Conservation (phyloP, 2,888 invertebrate genomes). For the Kryphioiulus occultus region DNA sequence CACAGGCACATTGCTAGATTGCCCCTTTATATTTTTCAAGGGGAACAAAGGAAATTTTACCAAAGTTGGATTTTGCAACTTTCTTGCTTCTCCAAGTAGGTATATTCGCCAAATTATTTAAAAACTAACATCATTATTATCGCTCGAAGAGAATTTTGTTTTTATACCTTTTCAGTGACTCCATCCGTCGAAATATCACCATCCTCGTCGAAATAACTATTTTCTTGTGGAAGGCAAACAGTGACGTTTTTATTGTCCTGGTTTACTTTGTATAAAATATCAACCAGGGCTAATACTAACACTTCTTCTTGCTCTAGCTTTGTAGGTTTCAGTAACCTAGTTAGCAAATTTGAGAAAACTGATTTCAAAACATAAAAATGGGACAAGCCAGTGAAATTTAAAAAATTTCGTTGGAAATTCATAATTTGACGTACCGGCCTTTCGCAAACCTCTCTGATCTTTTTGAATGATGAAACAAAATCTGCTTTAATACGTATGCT, state of each 20-base stretch:
- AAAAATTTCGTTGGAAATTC: no score
- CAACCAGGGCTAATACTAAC: conserved; percentile 28
- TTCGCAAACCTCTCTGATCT: background rate
- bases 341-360: background rate
- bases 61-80: no score
- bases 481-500: conserved; percentile 48
- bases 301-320: conserved; percentile 35
- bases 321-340: background rate
- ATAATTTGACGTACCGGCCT: background rate
- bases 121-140: background rate
- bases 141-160: background rate
- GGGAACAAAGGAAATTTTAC: background rate
- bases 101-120: no score
- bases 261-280: conserved; percentile 35
- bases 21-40: background rate
- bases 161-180: conserved; percentile 49
- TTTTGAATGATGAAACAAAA: background rate
- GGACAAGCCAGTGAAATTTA: no score
- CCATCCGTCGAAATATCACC: conserved; percentile 46
- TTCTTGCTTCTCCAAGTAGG: no score
- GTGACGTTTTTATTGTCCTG: conserved; percentile 33
- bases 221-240: conserved; percentile 51
- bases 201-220: conserved; percentile 46
- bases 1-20: conserved; percentile 1
- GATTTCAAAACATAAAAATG: background rate